Conservation (phyloP, 2,797 vertebrate species). For the Micromesistius poutassou region DNA sequence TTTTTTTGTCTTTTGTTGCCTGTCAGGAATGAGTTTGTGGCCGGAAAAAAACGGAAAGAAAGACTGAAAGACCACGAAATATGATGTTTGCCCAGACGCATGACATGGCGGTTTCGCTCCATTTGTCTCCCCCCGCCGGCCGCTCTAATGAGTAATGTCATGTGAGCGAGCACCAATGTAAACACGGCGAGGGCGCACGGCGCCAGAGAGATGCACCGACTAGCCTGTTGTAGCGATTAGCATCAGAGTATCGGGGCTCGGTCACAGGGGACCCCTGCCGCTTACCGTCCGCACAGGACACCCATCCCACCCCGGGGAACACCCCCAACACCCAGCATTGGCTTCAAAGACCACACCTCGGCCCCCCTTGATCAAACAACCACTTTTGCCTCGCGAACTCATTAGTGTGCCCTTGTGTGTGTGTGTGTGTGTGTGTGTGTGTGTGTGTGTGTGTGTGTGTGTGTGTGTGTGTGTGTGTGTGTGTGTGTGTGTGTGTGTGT, state of each 20-base stretch:
- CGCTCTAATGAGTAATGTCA: slow-evolving; percentile 47
- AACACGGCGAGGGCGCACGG: slow-evolving; percentile 33
- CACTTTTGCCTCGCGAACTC: slow-evolving; percentile 15
- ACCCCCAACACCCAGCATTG: too few relatives aligned
- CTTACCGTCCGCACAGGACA: too few relatives aligned
- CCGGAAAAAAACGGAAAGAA: slow-evolving; percentile 1
- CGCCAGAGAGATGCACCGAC: too few relatives aligned
- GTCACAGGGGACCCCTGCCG: not conserved
- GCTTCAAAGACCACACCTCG: not conserved
- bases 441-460: too few relatives aligned
- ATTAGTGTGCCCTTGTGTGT: slow-evolving; percentile 16
- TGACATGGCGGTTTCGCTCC: slow-evolving; percentile 42
- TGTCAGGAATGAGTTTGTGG: slow-evolving; percentile 33
- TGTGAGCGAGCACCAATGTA: slow-evolving; percentile 52
- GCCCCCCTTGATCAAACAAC: not conserved
- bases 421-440: slow-evolving; percentile 19
- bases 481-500: slow-evolving; percentile 1
- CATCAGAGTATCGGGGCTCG: too few relatives aligned
- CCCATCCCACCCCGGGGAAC: too few relatives aligned
- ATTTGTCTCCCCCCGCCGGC: slow-evolving; percentile 37
- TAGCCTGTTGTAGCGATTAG: not conserved
- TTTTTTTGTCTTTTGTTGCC: slow-evolving; percentile 34
- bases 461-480: too few relatives aligned
- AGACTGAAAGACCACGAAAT: slow-evolving; percentile 23
- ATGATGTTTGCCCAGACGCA: slow-evolving; percentile 54